A percentile compares a stretch with the other conserved stretches of the same genome.
Evolutionary conservation across 2,113 vertebrate species (phyloP).

Genomic region (Morone saxatilis): DNA sequence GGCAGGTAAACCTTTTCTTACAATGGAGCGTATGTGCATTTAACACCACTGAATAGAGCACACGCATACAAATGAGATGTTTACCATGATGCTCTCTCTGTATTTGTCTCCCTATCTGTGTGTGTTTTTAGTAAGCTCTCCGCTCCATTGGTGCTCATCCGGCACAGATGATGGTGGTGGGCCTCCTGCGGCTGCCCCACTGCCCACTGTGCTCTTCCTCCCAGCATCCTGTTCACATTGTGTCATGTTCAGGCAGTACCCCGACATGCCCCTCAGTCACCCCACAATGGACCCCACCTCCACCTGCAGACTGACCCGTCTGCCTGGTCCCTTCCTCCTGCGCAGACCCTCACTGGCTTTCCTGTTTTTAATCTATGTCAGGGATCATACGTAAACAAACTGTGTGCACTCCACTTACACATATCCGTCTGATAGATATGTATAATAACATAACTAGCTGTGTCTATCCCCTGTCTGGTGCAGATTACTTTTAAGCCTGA

Average conservation of each 20-base stretch:
- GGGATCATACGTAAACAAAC: constrained; percentile 54
- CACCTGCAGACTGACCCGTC: constrained; percentile 67
- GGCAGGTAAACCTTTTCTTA: constrained; percentile 1
- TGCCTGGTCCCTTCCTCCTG: constrained; percentile 36
- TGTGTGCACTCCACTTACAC: constrained; percentile 20
- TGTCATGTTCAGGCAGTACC: constrained; percentile 50
- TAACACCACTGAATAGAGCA: background rate
- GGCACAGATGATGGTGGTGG: constrained; percentile 19
- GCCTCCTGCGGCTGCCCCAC: constrained; percentile 15
- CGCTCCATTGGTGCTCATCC: constrained; percentile 40
- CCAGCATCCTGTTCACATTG: constrained; percentile 70
- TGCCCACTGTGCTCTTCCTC: constrained; percentile 28
- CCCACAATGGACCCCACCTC: constrained; percentile 50
- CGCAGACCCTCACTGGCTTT: constrained; percentile 45
- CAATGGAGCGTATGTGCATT: background rate
- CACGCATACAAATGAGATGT: constrained; percentile 24
- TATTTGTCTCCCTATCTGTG: constrained; percentile 8
- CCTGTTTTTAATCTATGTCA: constrained; percentile 68
- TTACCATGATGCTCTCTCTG: constrained; percentile 12
- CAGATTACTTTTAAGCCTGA: constrained; percentile 57
- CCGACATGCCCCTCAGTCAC: constrained; percentile 23
- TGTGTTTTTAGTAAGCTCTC: constrained; percentile 30
- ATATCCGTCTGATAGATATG: constrained; percentile 22
- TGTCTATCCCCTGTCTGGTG: constrained; percentile 40
- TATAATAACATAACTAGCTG: constrained; percentile 56